These are phyloP conservation scores for Aphrocallistes beatrix DNA, from an alignment of 37 sponge, comb jelly and placozoan species.

Conservation along the genomic window DNA sequence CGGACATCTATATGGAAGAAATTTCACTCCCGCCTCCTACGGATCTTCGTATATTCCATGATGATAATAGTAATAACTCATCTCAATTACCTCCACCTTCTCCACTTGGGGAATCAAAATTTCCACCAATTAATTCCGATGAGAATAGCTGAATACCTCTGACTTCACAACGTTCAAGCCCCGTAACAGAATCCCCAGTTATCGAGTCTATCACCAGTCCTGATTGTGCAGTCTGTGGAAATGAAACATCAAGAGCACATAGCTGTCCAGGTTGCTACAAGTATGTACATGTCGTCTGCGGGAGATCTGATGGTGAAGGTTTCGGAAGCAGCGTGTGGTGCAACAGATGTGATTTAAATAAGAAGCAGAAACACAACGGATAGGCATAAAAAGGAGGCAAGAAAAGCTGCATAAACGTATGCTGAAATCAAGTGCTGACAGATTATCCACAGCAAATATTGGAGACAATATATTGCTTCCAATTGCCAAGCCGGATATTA, in stretches of 20 bases:
- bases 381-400: neutral
- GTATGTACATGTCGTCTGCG: neutral
- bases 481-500: neutral
- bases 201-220: no score
- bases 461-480: neutral
- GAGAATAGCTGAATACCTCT: no score
- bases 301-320: neutral
- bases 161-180: no score
- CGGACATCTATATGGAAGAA: no score
- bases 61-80: no score
- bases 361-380: neutral
- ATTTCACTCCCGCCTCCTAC: no score
- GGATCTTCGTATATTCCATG: no score
- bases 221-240: neutral
- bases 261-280: neutral
- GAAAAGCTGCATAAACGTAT: neutral
- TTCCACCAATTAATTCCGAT: no score
- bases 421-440: neutral
- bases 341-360: neutral
- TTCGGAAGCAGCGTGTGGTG: neutral
- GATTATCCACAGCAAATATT: neutral
- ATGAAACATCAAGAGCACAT: neutral
- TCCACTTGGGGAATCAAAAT: no score
- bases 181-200: no score
- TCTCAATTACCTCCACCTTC: no score